Evolutionary conservation across 2,888 invertebrate genomes (phyloP).

Genomic region (Latheticus oryzae): DNA sequence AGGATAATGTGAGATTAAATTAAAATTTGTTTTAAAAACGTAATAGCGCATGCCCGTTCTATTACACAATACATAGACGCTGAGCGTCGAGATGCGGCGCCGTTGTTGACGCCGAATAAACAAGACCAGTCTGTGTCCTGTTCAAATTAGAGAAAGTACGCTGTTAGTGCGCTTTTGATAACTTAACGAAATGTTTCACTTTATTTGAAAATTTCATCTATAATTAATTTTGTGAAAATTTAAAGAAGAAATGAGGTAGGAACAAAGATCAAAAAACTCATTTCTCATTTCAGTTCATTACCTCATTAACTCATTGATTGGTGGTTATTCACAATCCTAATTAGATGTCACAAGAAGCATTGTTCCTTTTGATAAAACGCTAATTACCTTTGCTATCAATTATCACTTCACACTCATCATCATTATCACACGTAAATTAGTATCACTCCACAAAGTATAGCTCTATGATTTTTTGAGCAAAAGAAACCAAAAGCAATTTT

Average conservation of each 20-base stretch:
- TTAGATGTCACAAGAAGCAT: slow-evolving; percentile 22
- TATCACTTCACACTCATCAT: slow-evolving; percentile 8
- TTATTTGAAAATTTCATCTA: not conserved
- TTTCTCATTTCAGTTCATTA: slow-evolving; percentile 12
- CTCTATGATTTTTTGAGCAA: not conserved
- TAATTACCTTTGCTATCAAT: slow-evolving; percentile 17
- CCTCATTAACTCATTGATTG: slow-evolving; percentile 25
- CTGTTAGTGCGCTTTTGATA: slow-evolving; percentile 2
- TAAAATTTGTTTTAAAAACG: slow-evolving; percentile 29
- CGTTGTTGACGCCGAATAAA: slow-evolving; percentile 45
- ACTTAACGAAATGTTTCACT: slow-evolving; percentile 24
- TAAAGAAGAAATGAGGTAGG: slow-evolving; percentile 30
- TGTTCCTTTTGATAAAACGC: slow-evolving; percentile 21
- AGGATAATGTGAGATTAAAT: slow-evolving; percentile 29
- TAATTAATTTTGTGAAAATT: slow-evolving; percentile 9
- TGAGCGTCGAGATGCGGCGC: slow-evolving; percentile 44
- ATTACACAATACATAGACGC: slow-evolving; percentile 44
- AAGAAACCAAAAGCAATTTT: too few relatives aligned
- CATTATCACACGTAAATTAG: slow-evolving; percentile 6
- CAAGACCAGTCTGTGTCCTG: slow-evolving; percentile 43
- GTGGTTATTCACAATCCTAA: slow-evolving; percentile 26
- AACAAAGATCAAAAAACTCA: too few relatives aligned
- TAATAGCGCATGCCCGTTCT: slow-evolving; percentile 37
- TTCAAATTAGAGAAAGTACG: slow-evolving; percentile 37
- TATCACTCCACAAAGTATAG: slow-evolving; percentile 4